These are phyloP conservation scores for Anhinga rufa DNA, from an alignment of 2,113 vertebrate genomes.

Conservation along the genomic window DNA sequence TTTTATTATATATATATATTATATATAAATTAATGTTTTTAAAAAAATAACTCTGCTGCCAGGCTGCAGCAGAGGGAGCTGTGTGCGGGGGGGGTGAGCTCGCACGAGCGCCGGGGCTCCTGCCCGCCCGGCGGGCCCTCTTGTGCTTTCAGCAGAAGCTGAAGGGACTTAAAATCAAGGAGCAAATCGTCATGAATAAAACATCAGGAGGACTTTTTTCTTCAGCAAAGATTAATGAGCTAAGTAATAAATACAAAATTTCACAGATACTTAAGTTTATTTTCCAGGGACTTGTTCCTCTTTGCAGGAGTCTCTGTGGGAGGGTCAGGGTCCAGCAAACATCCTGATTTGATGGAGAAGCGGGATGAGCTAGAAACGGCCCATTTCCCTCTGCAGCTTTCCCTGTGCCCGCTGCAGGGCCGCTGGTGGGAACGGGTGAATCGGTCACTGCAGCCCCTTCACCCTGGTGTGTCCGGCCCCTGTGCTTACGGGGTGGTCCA, in stretches of 20 bases:
- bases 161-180: neutral
- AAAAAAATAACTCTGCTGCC: no score
- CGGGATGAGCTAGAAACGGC: neutral
- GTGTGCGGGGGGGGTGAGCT: neutral
- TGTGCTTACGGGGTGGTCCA: neutral
- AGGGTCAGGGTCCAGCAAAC: neutral
- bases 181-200: conserved; percentile 28
- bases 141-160: neutral
- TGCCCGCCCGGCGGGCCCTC: neutral
- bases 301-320: neutral
- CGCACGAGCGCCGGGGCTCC: neutral
- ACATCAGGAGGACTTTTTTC: neutral
- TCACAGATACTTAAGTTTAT: conserved; percentile 23
- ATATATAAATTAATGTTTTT: no score
- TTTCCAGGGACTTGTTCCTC: conserved; percentile 21
- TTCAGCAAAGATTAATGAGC: conserved; percentile 48
- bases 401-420: neutral
- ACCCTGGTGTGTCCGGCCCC: no score
- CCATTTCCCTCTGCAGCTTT: neutral
- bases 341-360: neutral
- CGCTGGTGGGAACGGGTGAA: neutral
- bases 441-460: neutral
- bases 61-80: neutral
- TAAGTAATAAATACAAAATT: conserved; percentile 28
- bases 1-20: no score